Evolutionary conservation across 2,113 vertebrate species (phyloP), one percentile per base, ranked within the genome.

Genomic region (Megalops atlanticus): DNA sequence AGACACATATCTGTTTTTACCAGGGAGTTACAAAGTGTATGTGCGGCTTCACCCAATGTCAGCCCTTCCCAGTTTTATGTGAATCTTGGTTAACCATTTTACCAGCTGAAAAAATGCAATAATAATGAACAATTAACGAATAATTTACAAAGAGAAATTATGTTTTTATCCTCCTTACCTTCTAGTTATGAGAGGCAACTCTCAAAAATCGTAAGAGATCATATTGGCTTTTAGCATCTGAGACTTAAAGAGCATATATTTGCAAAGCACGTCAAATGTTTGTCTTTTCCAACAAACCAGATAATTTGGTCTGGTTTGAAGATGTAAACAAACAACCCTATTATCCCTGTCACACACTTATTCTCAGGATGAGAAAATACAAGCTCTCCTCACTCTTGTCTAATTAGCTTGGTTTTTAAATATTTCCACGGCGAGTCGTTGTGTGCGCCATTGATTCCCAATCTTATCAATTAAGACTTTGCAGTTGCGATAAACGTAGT

Each of bases 231-330:
- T 58, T n/a, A n/a, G 15, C 52, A 58, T 24, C 21, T n/a, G 11
- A 49, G 14, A 16, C 47, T 16, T 49, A 49, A 49, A 49, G 18
- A 16, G 18, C 12, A 49, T 49, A 16, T 2, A 49, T 49, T 49
- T 49, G 47, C 47, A 49, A 16, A 49, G 11, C 47, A 11, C 18
- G 47, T 49, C 47, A n/a, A 4, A 49, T 58, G 49, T 58, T 58
- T 58, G 52, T 58, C 49, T 52, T 52, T 18, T 31, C 27, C 35
- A 73, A 73, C 39, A 74, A 33, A 24, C 6, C 8, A 40, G 36
- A 74, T 27, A 33, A 74, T 41, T 40, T 40, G 24, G 72, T 74
- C 36, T 40, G 36, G 72, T 74, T 74, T 38, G 40, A 74, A 74
- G 69, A 36, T 3, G 27, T 24, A n/a, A 74, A 18, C 33, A 72